Evolutionary conservation across 2,888 invertebrate genomes (phyloP).

Genomic region (Sphaerophoria rueppellii): DNA sequence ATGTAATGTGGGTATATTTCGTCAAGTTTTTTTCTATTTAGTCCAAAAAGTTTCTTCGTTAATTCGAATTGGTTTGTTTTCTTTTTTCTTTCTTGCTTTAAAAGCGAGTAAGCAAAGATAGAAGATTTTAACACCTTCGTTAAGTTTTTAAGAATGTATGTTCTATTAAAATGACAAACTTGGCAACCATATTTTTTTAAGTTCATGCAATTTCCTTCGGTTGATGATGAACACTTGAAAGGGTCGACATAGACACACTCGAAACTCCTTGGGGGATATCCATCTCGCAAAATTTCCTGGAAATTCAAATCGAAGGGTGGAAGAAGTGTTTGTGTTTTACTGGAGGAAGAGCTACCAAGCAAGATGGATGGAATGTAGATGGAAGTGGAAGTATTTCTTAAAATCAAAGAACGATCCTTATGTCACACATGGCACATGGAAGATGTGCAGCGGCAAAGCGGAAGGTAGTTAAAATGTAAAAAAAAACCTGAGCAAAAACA

Average conservation of each 20-base stretch:
- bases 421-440: conserved; percentile 55
- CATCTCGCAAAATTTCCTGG: conserved; percentile 47
- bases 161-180: not conserved
- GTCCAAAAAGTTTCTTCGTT: too few relatives aligned
- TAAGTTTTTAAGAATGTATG: not conserved
- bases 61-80: too few relatives aligned
- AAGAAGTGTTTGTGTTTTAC: not conserved
- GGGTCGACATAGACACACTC: conserved; percentile 38
- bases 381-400: conserved; percentile 43
- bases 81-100: too few relatives aligned
- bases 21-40: too few relatives aligned
- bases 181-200: conserved; percentile 18
- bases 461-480: not conserved
- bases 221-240: conserved; percentile 41
- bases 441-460: too few relatives aligned
- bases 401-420: conserved; percentile 60
- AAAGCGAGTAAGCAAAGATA: too few relatives aligned
- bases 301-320: conserved; percentile 28
- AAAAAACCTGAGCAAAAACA: conserved; percentile 4
- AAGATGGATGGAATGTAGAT: conserved; percentile 46
- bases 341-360: not conserved
- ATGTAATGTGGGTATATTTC: too few relatives aligned
- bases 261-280: conserved; percentile 67
- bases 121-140: too few relatives aligned
- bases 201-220: conserved; percentile 47